A percentile compares a stretch with the other conserved stretches of the same genome.
Conservation (phyloP, 2,113 vertebrate genomes). For the Hepsetus odoe region DNA sequence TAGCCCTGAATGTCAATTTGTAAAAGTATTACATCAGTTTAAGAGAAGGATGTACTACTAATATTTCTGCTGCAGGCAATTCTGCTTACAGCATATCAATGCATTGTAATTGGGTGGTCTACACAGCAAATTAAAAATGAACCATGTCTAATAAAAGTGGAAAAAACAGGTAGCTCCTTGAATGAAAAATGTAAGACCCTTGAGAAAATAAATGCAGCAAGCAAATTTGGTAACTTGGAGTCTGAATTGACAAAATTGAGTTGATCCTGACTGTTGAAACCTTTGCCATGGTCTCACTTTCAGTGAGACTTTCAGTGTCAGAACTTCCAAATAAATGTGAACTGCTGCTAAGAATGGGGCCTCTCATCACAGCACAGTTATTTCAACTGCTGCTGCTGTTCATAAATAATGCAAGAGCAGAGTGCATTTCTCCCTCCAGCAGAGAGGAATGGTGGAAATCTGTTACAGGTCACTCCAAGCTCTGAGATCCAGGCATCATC, state of each 20-base stretch:
- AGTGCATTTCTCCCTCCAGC: slow-evolving; percentile 56
- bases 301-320: slow-evolving; percentile 52
- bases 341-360: slow-evolving; percentile 46
- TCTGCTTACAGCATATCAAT: not conserved
- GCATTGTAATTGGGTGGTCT: not conserved
- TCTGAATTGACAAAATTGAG: not conserved
- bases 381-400: slow-evolving; percentile 38
- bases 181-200: not conserved
- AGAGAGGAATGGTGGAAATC: slow-evolving; percentile 50
- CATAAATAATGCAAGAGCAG: slow-evolving; percentile 68
- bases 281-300: not conserved
- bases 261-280: not conserved
- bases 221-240: not conserved
- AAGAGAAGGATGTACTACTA: not conserved
- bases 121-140: not conserved
- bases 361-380: slow-evolving; percentile 57
- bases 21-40: not conserved
- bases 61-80: not conserved
- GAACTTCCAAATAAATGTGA: slow-evolving; percentile 56
- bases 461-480: slow-evolving; percentile 55
- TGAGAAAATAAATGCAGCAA: not conserved
- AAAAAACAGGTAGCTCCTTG: not conserved
- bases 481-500: slow-evolving; percentile 36
- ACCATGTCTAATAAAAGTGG: too few relatives aligned
- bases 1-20: not conserved